These are phyloP conservation scores for Tupaia chinensis DNA, from an alignment of 2,113 vertebrate genomes.

Conservation along the genomic window DNA sequence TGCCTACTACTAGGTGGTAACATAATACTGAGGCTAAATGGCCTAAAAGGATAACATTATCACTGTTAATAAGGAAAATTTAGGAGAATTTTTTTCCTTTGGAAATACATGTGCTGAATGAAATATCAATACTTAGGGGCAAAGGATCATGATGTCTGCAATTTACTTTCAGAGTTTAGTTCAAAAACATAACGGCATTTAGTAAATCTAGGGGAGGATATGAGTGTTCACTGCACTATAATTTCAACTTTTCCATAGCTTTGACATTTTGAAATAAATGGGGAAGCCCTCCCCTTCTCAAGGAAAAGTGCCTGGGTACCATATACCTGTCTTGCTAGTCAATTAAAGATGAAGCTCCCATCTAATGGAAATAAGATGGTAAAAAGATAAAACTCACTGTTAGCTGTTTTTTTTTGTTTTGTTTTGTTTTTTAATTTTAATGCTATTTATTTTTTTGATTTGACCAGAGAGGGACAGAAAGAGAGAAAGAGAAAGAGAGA, in stretches of 20 bases:
- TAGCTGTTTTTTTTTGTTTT: neutral
- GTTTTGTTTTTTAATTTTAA: too few species aligned
- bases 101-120: neutral
- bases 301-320: neutral
- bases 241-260: neutral
- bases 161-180: neutral
- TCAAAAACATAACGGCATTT: neutral
- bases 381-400: neutral
- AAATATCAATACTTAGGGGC: neutral
- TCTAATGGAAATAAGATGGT: neutral
- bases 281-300: neutral
- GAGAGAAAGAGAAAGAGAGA: too few species aligned
- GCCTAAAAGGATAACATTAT: neutral
- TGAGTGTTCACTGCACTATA: neutral
- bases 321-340: neutral
- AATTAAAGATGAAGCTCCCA: neutral
- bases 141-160: neutral
- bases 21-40: neutral
- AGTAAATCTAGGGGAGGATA: neutral
- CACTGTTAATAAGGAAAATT: slow-evolving; percentile 1
- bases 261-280: slow-evolving; percentile 28
- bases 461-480: too few species aligned
- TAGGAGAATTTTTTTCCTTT: neutral
- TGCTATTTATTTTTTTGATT: too few species aligned
- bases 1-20: neutral